Base-by-base conservation (phyloP, 2,113 vertebrate genomes). In the Conger conger region DNA sequence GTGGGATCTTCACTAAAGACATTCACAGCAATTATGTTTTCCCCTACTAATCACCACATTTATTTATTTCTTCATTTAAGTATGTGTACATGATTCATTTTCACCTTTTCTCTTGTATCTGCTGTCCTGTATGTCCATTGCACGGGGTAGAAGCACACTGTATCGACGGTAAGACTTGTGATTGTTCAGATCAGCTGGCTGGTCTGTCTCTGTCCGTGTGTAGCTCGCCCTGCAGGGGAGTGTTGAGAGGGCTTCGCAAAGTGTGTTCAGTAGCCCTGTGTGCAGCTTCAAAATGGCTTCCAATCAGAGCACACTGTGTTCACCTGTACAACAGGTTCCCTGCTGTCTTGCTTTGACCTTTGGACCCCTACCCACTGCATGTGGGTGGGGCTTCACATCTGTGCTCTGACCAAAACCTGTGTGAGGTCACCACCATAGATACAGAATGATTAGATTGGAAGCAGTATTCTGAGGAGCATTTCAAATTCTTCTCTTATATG, bases 161-260 rank as follows among this genome's bases (percentile, higher is more conserved):
- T 57, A n/a, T 68, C 81, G 42, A 53, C 40, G 82, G 84, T 86
- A 82, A 86, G 80, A 76, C 45, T 20, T 30, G 77, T 50, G 35
- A 57, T n/a, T 79, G 45, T 53, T 63, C 54, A 33, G 20, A 27
- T 33, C 68, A 33, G 68, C 68, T 73, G 68, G 33, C 68, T 30
- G n/a, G n/a, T 27, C 68, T 27, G 13, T 13, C n/a, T 33, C 68
- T 73, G 68, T 78, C 16, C 9, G 35, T 33, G 76, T 37, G 76
- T 27, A 80, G 77, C 27, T 16, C 20, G 4, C 27, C 4, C 13
- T 50, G 82, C 33, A 63, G 81, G 50, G 16, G 35, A 60, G 78
- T 33, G n/a, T 37, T 4, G 54, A 57, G 15, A 17, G 54, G 13
- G 54, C 15, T 68, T 68, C n/a, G 60, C 27, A n/a, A n/a, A 23